Base-by-base conservation (phyloP, 2,888 invertebrate species). In the Dicranocentrus wangi region DNA sequence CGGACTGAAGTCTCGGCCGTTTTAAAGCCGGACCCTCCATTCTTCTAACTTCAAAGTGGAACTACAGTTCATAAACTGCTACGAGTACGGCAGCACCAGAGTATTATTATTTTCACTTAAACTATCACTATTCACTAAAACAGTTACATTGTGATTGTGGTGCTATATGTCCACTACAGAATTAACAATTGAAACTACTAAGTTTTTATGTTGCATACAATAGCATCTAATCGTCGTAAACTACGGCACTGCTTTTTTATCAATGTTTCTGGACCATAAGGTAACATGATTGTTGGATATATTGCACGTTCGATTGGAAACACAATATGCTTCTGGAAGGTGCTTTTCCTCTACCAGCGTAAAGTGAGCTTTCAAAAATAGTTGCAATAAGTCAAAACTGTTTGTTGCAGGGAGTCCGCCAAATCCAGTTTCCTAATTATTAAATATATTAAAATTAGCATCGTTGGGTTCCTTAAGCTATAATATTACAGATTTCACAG, bases 11-110 rank as follows among this genome's bases (percentile, higher is more conserved):
- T 60, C 86, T 83, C 69, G 84, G 85, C 28, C 86, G 69, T 68
- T 86, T 86, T 19, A 85, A 70, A 32, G 85, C 85, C 43, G 86
- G 86, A 47, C 86, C 86, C 32, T 85, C 86, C 86, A 85, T 85
- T 21, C 58, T 25, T 66, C 28, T n/a, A 13, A 10, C 53, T 51
- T 72, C 25, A 28, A 66, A 23, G 3, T 55, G n/a, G n/a, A n/a
- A 47, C 13, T 15, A 65, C 65, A 27, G 68, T 51, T 68, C 69
- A 69, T 55, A 55, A 27, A 39, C 42, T 69, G 71, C 70, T 65
- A 58, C 42, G 39, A 7, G 1, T 65, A 82, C 63, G 55, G 51
- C 55, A 78, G 65, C 65, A 78, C 71, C 69, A 68, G 19, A 79
- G 28, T 27, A 17, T 68, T 68, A 17, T 68, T 68, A 60, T 28